Evolutionary conservation across 2,113 vertebrate genomes (phyloP).

Genomic region (Lagenorhynchus albirostris): DNA sequence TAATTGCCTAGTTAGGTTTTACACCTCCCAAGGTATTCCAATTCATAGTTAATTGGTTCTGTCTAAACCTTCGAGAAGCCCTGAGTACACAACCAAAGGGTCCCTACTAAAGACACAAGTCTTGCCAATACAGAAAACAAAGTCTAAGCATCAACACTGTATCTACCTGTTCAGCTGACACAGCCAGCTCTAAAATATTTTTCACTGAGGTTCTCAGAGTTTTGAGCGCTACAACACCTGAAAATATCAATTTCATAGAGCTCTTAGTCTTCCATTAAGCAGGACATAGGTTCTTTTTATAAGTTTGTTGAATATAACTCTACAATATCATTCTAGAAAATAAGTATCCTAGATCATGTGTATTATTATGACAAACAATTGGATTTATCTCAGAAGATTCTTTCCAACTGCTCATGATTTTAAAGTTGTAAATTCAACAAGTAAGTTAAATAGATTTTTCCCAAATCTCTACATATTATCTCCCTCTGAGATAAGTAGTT

Average conservation of each 20-base stretch:
- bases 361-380: conserved; percentile 7
- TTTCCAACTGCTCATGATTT: not conserved
- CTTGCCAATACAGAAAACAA: not conserved
- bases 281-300: not conserved
- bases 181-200: not conserved
- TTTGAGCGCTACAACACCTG: not conserved
- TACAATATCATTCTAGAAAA: conserved; percentile 1
- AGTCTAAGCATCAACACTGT: not conserved
- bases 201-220: not conserved
- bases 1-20: not conserved
- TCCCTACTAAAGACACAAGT: not conserved
- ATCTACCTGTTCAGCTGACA: not conserved
- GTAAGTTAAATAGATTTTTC: not conserved
- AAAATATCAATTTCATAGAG: conserved; percentile 33
- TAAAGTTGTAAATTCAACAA: conserved; percentile 11
- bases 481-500: not conserved
- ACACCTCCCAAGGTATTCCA: not conserved
- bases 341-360: not conserved
- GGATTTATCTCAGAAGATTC: conserved; percentile 4
- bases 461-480: not conserved
- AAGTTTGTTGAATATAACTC: not conserved
- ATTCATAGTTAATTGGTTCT: not conserved
- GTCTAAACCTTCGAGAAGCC: not conserved
- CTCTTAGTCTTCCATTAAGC: not conserved
- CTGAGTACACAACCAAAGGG: not conserved